Base-by-base conservation (phyloP, 2,888 invertebrate species). In the Allygus modestus region DNA sequence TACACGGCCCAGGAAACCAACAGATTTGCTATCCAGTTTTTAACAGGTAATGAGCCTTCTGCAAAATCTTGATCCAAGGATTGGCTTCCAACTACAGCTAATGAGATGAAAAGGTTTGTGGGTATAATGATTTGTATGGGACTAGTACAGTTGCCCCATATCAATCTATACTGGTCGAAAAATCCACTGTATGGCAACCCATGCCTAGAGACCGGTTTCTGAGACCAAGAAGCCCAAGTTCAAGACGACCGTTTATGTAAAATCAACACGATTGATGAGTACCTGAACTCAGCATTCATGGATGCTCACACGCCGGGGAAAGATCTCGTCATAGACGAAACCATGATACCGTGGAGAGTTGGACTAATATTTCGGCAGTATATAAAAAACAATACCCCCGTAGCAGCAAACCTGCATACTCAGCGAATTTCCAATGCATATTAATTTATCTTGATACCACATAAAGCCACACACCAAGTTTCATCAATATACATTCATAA, bases 141-240 rank as follows among this genome's bases (percentile, higher is more conserved):
- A 20, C 37, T 71, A 33, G 37, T 71, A 11, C 71, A 31, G 4
- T 31, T 71, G 71, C 71, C 71, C 9, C 4, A 26, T 33, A 33
- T 71, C 9, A 31, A 71, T 33, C 26, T 28, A 5, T 71, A 71
- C 37, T 71, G 71, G 71, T 28, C 71, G 12, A 11, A 51, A 51
- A 31, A 33, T 33, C n/a, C 12, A 15, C 11, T 71, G 9, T 71
- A 71, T 33, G 71, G 37, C 20, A 33, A 28, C 7, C 11, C 9
- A 71, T 71, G 71, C 31, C 71, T 33, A 71, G 71, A 71, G 71
- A 71, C 37, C 31, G 71, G 20, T 71, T 71, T 71, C 17, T 71
- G 31, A 5, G 31, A 37, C 31, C 9, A 71, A 71, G 51, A 37
- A 15, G 51, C 23, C 28, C 61, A 23, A 28, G 61, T 28, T 28